Evolutionary conservation across 2,888 invertebrate genomes (phyloP), one percentile per base, ranked within the genome.

Genomic region (Clostera curtula): DNA sequence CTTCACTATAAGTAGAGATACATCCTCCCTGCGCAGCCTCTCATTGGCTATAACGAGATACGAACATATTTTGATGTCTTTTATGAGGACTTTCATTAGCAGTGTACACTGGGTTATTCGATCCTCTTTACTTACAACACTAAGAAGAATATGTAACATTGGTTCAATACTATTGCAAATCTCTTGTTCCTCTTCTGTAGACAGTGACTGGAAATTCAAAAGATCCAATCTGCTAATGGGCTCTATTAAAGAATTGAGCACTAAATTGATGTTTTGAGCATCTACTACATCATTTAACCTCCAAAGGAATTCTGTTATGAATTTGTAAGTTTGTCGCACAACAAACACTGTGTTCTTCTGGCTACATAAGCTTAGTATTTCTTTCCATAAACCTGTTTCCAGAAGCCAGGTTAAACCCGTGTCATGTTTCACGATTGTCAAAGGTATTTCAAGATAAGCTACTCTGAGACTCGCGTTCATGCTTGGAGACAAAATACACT

Each of bases 311-410:
- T 79, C 76, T 9, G 86, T 84, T 9, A 91, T 70, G 46, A 93
- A 88, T 31, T 86, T 84, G 28, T 89, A 87, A 4, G 89, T 87
- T 55, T 90, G 89, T 18, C 89, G 83, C 0, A 88, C 85, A 5
- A 93, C 88, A 53, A 92, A 93, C 19, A 93, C 75, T 0, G 93
- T 93, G 34, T 89, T 87, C 59, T 88, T 88, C 28, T 86, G 76
- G 43, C 89, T 86, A 34, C 88, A 88, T 25, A 88, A 85, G 31
- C 79, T 80, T 3, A 92, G 65, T 13, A 91, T 85, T 43, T 88
- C 84, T 33, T 79, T 85, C 92, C 93, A 93, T 7, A 85, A 64
- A 8, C 85, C 88, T 32, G 73, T 79, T 30, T 86, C 68, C n/a
- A 87, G 72, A 3, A 93, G 70, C 88, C 90, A 93, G 13, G 82